phyloP scores from a whole-genome alignment of 2,113 vertebrate genomes.

The Grallaria varia region DNA sequence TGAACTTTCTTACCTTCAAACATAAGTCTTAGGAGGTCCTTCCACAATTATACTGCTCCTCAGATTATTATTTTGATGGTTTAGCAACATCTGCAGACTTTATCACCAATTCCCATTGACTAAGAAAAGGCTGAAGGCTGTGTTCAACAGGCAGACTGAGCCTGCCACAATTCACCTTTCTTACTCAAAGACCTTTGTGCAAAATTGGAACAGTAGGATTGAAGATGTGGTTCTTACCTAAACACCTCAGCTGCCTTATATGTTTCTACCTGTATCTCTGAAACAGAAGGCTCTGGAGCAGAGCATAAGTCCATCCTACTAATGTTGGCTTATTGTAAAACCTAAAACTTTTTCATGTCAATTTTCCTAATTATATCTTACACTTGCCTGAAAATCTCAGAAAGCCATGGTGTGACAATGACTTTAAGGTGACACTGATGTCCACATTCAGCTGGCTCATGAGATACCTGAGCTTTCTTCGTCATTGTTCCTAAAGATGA shows the following conservation, averaged over 20 bases:
- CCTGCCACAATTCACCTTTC: fast-evolving
- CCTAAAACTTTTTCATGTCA: neutral
- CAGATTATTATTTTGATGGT: neutral
- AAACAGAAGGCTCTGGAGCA: neutral
- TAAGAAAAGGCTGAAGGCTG: neutral
- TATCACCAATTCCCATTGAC: neutral
- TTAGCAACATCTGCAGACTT: neutral
- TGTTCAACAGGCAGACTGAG: neutral
- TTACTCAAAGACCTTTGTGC: neutral
- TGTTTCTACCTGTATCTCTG: neutral
- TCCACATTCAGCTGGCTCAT: too few relatives aligned
- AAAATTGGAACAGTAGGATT: neutral
- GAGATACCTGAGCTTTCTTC: neutral
- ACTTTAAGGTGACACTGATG: neutral
- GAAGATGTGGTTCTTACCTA: neutral
- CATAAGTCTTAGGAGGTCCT: neutral
- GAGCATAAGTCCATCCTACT: neutral
- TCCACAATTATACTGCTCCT: neutral
- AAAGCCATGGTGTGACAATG: neutral
- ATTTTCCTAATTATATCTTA: neutral
- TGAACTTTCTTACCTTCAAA: neutral
- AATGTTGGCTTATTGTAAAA: neutral
- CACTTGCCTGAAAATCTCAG: neutral
- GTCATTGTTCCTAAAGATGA: neutral
- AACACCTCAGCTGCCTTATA: neutral